phyloP scores from a whole-genome alignment of 2,113 vertebrate species.

The Saguinus imperator region DNA sequence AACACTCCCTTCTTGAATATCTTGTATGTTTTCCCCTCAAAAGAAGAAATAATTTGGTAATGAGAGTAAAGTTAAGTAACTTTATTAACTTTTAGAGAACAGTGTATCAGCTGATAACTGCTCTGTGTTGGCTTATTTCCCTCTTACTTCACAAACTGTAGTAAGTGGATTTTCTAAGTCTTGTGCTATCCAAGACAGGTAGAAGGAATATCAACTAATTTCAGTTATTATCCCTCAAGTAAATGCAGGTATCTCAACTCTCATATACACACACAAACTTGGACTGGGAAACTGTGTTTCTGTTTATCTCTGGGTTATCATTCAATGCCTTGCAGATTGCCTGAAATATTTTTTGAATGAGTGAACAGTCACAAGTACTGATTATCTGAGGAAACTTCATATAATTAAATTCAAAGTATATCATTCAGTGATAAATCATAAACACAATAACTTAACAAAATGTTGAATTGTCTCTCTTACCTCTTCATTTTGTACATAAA shows the following conservation, averaged over 20 bases:
- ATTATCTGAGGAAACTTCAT: background rate
- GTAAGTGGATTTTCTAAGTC: background rate
- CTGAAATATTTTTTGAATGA: background rate
- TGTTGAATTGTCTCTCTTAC: background rate
- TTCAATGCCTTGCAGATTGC: background rate
- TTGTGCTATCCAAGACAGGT: background rate
- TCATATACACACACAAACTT: background rate
- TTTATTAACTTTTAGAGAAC: background rate
- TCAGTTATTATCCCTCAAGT: background rate
- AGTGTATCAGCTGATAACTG: background rate
- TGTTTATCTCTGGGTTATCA: background rate
- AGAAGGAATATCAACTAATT: background rate
- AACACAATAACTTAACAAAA: background rate
- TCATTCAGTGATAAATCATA: slow-evolving; percentile 1
- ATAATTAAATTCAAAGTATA: background rate
- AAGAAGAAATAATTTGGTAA: background rate
- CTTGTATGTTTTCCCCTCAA: background rate
- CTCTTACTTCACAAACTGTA: background rate
- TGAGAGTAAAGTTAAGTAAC: background rate
- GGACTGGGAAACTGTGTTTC: background rate
- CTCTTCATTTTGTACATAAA: background rate
- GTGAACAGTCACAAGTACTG: background rate
- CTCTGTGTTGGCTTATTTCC: background rate
- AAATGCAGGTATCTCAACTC: background rate
- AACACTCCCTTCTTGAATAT: background rate